A percentile compares a stretch with the other conserved stretches of the same genome.
These are phyloP conservation scores for Garrulus glandarius DNA, from an alignment of 2,797 vertebrate genomes.

Conservation along the genomic window DNA sequence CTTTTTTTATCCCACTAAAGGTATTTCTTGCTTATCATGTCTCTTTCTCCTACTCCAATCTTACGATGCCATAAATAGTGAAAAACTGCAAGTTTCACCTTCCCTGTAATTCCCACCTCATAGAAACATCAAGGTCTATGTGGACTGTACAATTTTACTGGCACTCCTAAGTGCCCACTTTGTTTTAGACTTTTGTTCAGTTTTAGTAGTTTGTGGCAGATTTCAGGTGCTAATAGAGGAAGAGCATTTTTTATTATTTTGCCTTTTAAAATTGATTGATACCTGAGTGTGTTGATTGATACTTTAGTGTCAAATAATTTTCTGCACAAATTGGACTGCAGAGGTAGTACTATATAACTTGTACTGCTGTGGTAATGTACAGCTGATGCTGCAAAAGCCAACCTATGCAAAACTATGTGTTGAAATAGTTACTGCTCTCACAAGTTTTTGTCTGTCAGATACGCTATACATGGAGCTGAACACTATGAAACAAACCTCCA, in stretches of 20 bases:
- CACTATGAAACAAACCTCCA: not conserved
- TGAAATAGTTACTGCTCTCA: not conserved
- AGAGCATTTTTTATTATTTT: not conserved
- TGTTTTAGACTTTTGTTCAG: not conserved
- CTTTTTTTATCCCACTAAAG: not conserved
- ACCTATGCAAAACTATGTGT: not conserved
- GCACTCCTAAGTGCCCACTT: not conserved
- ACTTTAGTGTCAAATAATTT: not conserved
- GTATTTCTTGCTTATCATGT: not conserved
- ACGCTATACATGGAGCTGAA: not conserved
- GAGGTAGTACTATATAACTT: not conserved
- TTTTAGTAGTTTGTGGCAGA: not conserved
- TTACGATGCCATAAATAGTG: not conserved
- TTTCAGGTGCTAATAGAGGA: not conserved
- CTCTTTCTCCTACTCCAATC: not conserved
- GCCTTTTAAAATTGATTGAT: not conserved
- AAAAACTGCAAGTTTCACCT: not conserved
- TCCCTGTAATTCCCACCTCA: not conserved
- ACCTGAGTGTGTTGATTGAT: not conserved
- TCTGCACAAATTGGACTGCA: not conserved
- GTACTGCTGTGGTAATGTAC: not conserved
- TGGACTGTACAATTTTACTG: not conserved
- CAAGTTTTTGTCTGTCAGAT: not conserved
- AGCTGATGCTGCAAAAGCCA: not conserved
- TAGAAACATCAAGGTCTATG: not conserved